These are phyloP conservation scores for Andrena haemorrhoa DNA, from an alignment of 2,888 invertebrate genomes.

Conservation along the genomic window DNA sequence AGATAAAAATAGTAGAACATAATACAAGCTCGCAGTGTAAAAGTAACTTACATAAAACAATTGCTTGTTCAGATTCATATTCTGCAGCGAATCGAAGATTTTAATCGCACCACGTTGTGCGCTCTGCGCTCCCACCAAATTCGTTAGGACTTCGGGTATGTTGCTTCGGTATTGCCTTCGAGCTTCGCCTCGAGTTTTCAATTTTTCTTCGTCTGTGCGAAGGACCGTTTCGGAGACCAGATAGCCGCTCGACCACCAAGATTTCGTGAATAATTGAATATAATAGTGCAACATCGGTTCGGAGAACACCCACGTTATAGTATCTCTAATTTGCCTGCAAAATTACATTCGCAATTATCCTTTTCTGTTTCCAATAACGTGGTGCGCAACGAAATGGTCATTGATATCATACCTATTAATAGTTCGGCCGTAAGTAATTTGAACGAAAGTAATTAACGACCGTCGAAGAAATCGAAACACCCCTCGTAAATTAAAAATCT, in stretches of 20 bases:
- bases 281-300: conserved; percentile 97
- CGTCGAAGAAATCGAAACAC: conserved; percentile 95
- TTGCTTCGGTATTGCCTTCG: conserved; percentile 89
- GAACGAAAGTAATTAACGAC: conserved; percentile 95
- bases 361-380: no score
- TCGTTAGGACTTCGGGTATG: conserved; percentile 92
- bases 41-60: conserved; percentile 92
- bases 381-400: not conserved
- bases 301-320: conserved; percentile 94
- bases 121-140: conserved; percentile 94
- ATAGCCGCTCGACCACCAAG: conserved; percentile 96
- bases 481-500: conserved; percentile 96
- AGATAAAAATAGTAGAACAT: not conserved
- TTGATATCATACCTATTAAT: conserved; percentile 90
- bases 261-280: conserved; percentile 92
- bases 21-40: not conserved
- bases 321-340: conserved; percentile 94
- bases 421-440: conserved; percentile 96
- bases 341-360: conserved; percentile 51
- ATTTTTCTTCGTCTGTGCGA: conserved; percentile 88
- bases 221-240: conserved; percentile 87
- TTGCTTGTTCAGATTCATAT: conserved; percentile 94
- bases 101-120: conserved; percentile 94
- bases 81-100: conserved; percentile 94
- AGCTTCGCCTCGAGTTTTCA: conserved; percentile 90